These are phyloP conservation scores for Caenorhabditis afra DNA, from an alignment of 2,888 invertebrate genomes.

Conservation along the genomic window DNA sequence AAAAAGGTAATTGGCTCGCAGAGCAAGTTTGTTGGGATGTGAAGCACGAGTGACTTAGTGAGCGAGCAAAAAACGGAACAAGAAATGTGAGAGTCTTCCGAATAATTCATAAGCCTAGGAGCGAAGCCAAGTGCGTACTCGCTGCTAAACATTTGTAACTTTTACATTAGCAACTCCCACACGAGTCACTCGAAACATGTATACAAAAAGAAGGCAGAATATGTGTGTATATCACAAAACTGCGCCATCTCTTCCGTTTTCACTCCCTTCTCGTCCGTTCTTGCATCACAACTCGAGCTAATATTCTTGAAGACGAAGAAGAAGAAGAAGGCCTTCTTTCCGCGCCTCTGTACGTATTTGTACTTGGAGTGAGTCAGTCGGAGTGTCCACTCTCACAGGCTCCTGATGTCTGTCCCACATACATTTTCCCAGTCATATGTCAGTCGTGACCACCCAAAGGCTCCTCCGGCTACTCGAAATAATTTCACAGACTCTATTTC, in stretches of 20 bases:
- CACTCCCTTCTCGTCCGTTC: not conserved
- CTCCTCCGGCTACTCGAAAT: conserved; percentile 16
- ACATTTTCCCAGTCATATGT: conserved; percentile 52
- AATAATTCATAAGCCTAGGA: conserved; percentile 46
- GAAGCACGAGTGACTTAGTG: not conserved
- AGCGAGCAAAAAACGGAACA: conserved; percentile 42
- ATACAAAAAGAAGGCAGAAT: conserved; percentile 29
- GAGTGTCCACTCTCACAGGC: conserved; percentile 31
- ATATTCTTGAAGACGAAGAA: conserved; percentile 13
- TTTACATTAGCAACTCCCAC: conserved; percentile 33
- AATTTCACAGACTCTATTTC: conserved; percentile 14
- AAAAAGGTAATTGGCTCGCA: conserved; percentile 40
- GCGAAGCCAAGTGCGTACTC: conserved; percentile 41
- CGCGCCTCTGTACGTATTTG: conserved; percentile 19
- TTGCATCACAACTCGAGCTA: conserved; percentile 40
- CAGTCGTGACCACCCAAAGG: conserved; percentile 14
- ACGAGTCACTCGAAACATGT: conserved; percentile 31
- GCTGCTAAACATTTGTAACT: conserved; percentile 54
- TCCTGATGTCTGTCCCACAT: conserved; percentile 24
- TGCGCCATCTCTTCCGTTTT: no score
- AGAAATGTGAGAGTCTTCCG: conserved; percentile 52
- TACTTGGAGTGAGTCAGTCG: conserved; percentile 39
- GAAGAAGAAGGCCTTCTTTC: not conserved
- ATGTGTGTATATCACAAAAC: not conserved
- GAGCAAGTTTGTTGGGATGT: conserved; percentile 5